These are phyloP conservation scores for Pseudotriccus pelzelni DNA, from an alignment of 2,797 vertebrate genomes.

Conservation along the genomic window DNA sequence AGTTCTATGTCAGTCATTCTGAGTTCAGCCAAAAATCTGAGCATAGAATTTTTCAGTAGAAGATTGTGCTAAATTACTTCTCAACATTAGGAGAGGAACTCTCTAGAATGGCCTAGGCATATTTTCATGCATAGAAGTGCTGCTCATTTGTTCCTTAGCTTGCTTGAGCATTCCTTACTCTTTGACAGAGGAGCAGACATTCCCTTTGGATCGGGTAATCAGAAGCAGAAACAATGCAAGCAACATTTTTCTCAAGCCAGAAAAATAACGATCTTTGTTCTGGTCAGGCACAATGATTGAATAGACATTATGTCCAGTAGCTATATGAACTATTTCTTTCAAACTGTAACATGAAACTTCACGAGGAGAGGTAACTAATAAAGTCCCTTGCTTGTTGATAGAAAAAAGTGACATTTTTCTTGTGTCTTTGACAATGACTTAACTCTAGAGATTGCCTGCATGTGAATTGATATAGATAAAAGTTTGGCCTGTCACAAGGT, in stretches of 20 bases:
- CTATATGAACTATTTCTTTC: neutral
- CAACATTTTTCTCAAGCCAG: slow-evolving; percentile 5
- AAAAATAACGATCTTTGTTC: slow-evolving; percentile 36
- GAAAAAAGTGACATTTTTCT: neutral
- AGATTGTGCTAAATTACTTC: neutral
- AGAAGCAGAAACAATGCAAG: slow-evolving; percentile 3
- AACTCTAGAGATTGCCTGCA: neutral
- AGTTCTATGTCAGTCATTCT: neutral
- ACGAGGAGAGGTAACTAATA: neutral
- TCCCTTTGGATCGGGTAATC: slow-evolving; percentile 45
- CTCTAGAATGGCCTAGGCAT: neutral
- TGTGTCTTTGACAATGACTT: neutral
- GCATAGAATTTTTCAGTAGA: neutral
- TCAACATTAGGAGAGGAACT: neutral
- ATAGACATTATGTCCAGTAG: neutral
- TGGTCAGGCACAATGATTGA: neutral
- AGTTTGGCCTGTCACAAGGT: neutral
- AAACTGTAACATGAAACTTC: neutral
- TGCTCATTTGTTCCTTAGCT: neutral
- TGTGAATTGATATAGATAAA: neutral
- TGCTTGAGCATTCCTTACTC: neutral
- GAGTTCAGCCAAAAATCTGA: neutral
- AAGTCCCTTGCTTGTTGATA: neutral
- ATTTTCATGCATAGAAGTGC: neutral
- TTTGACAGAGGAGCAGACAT: slow-evolving; percentile 26